Evolutionary conservation across 2,797 vertebrate genomes (phyloP), one percentile per base, ranked within the genome.

Genomic region (Halcyon smyrnensis): DNA sequence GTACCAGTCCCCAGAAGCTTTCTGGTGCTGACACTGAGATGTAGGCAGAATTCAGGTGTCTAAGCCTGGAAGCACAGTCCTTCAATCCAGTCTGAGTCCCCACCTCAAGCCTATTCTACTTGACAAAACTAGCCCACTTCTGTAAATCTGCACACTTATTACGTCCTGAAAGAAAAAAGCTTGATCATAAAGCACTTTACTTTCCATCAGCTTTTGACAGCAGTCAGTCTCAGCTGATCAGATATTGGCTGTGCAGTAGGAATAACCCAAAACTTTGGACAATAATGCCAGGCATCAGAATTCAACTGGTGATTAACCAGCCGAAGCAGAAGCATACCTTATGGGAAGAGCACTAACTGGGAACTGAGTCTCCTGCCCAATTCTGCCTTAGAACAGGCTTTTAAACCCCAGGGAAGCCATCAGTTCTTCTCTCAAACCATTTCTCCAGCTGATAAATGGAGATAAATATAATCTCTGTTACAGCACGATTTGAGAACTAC

Each of bases 281-380:
- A 82, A 28, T 15, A 84, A 24, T 25, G 16, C 24, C 32, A 70
- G 43, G 41, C 24, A 60, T 17, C 46, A 71, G 62, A 84, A 87
- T 75, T 77, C 68, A 63, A n/a, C 18, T 39, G 18, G 7, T 56
- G n/a, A 79, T 94, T n/a, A 80, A 45, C 8, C 37, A 59, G 28
- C 13, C 53, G 37, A 63, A 62, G 28, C 37, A 36, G 18, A 3
- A 90, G 34, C 0, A 0, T 0, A 1, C 11, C 39, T 43, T 46
- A 8, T 80, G 32, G 32, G 15, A 48, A 77, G n/a, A 73, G 30
- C 48, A 85, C 11, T 32, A 27, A 16, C 37, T 53, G 34, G 13
- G 23, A 92, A 83, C 7, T 2, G 8, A 65, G 34, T 19, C 24
- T 27, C 27, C 69, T 60, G n/a, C 10, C 37, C 56, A 39, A 50